Evolutionary conservation across 2,888 invertebrate species (phyloP).

Genomic region (Caenorhabditis sp.): DNA sequence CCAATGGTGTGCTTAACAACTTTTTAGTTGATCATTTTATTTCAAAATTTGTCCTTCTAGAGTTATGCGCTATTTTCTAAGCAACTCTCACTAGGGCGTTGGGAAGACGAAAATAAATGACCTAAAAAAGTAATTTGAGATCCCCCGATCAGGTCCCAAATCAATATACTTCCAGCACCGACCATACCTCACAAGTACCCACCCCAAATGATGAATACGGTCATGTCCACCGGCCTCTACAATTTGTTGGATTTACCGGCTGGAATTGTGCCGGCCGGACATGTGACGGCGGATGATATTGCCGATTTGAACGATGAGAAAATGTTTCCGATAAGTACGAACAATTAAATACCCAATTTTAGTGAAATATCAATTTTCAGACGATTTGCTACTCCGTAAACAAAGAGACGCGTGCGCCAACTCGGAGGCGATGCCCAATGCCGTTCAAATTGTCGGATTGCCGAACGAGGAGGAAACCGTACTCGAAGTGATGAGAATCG

Average conservation of each 20-base stretch:
- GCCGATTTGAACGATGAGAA: slow-evolving; percentile 65
- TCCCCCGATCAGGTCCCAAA: too few relatives aligned
- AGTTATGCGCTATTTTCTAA: too few relatives aligned
- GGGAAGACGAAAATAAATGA: too few relatives aligned
- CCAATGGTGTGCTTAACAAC: too few relatives aligned
- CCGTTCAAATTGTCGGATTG: slow-evolving; percentile 72
- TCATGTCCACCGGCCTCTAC: slow-evolving; percentile 78
- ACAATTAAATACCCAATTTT: too few relatives aligned
- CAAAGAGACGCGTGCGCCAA: slow-evolving; percentile 66
- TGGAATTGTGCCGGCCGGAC: slow-evolving; percentile 79
- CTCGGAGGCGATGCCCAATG: slow-evolving; percentile 69
- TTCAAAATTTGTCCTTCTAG: too few relatives aligned
- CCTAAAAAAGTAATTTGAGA: too few relatives aligned
- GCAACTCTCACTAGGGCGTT: too few relatives aligned
- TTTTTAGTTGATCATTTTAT: too few relatives aligned
- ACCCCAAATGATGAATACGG: slow-evolving; percentile 67
- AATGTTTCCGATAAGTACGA: slow-evolving; percentile 32
- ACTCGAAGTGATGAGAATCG: slow-evolving; percentile 25
- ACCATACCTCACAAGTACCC: slow-evolving; percentile 74
- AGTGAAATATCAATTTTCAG: slow-evolving; percentile 18
- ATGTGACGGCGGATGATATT: slow-evolving; percentile 72
- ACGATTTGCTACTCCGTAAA: slow-evolving; percentile 64
- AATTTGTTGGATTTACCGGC: slow-evolving; percentile 80
- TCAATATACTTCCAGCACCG: slow-evolving; percentile 67
- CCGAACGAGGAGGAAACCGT: slow-evolving; percentile 72